Evolutionary conservation across 2,797 vertebrate genomes (phyloP).

Genomic region (Notolabrus celidotus): DNA sequence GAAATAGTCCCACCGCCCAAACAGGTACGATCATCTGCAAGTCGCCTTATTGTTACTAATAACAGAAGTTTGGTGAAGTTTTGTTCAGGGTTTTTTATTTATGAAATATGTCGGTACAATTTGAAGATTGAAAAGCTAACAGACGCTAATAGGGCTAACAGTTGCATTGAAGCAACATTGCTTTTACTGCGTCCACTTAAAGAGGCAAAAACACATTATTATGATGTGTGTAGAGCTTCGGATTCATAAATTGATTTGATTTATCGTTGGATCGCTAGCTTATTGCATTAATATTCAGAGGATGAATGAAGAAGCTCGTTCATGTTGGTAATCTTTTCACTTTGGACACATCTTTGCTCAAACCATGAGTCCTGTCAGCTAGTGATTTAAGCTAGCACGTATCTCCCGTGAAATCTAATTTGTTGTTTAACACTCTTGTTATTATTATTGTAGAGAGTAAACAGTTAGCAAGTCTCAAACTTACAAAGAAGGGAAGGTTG

Average conservation of each 20-base stretch:
- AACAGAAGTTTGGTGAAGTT: background rate
- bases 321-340: constrained; percentile 5
- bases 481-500: constrained; percentile 16
- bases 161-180: background rate
- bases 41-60: rapidly evolving
- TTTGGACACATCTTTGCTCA: background rate
- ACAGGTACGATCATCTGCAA: constrained; percentile 25
- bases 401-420: no score
- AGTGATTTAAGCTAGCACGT: no score
- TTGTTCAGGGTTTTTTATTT: background rate
- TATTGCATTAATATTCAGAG: no score
- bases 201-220: background rate
- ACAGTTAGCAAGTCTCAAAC: background rate
- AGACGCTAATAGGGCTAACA: constrained; percentile 63
- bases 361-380: background rate
- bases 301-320: background rate
- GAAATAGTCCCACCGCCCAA: background rate
- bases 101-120: background rate
- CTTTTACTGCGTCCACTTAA: background rate
- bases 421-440: no score
- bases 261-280: background rate
- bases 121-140: constrained; percentile 39
- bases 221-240: no score
- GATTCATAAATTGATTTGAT: rapidly evolving
- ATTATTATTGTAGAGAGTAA: background rate